Percentiles rank a stretch among this genome's conserved stretches.
Evolutionary conservation across 2,888 invertebrate species (phyloP).

Genomic region (Lycaena phlaeas): DNA sequence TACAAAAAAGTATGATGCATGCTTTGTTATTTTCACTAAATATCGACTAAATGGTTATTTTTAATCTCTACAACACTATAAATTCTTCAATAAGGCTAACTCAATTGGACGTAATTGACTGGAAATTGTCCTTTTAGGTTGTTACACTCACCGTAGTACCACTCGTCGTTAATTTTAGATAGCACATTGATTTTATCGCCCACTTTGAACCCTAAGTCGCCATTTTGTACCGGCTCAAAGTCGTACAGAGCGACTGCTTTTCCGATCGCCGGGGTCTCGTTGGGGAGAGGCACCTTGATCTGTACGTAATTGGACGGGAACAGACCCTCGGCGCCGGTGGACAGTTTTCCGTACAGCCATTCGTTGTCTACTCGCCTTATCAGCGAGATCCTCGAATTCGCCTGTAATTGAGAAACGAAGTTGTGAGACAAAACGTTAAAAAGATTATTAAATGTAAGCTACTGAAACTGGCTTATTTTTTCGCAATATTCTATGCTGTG

Average conservation of each 20-base stretch:
- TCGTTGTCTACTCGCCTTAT: slow-evolving; percentile 81
- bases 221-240: slow-evolving; percentile 75
- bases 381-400: slow-evolving; percentile 80
- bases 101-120: slow-evolving; percentile 79
- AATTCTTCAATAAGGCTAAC: no score
- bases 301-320: slow-evolving; percentile 88
- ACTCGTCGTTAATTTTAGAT: slow-evolving; percentile 81
- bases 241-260: slow-evolving; percentile 79
- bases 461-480: no score
- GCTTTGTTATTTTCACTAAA: no score
- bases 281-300: slow-evolving; percentile 78
- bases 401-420: slow-evolving; percentile 68
- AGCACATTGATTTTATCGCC: slow-evolving; percentile 74
- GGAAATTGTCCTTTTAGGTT: slow-evolving; percentile 84
- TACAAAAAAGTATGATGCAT: no score
- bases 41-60: no score
- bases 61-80: no score
- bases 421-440: no score
- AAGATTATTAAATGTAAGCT: no score
- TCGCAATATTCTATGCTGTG: no score
- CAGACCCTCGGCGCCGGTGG: slow-evolving; percentile 79
- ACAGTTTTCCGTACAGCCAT: slow-evolving; percentile 84
- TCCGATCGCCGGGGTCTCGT: slow-evolving; percentile 37
- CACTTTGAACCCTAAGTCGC: slow-evolving; percentile 44
- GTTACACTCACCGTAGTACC: slow-evolving; percentile 82